Evolutionary conservation across 2,113 vertebrate species (phyloP), one percentile per base, ranked within the genome.

Genomic region (Paradoxurus hermaphroditus): DNA sequence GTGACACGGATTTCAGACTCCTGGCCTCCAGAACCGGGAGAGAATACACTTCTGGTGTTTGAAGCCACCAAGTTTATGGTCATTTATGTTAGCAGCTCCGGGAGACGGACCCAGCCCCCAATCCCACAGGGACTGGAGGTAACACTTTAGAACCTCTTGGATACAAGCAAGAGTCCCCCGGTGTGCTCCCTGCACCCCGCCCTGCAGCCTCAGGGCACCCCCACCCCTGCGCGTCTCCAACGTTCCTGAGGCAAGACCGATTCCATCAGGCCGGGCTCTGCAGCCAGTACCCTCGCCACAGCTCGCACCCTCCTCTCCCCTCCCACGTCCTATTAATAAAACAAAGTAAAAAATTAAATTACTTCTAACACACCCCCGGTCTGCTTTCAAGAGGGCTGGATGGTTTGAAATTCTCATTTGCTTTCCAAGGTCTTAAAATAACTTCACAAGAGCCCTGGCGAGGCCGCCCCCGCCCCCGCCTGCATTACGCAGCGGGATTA

Each of bases 391-490:
- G 86, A 94, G 82, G 39, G 39, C 62, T n/a, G 75, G 91, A 82
- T 93, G 85, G 97, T 78, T 89, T 88, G 86, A 96, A 96, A 96
- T 93, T 96, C 97, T 93, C 78, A 96, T 93, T 92, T 93, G 88
- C 93, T 96, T 95, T 97, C 93, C 95, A 82, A 93, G 63, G 81
- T 87, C 96, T 97, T 96, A 92, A 97, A 97, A 97, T 97, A 90
- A 97, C 97, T 90, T 90, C 85, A 65, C 49, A 72, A 72, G 94
- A 93, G 79, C 83, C 65, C 67, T 34, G 36, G 73, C 56, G 19
- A 59, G 1, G 5, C 34, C 2, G 0, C 41, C 90, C 51, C 39
- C 9, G 3, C 2, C 75, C 56, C 93, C 1, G 34, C 63, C 51
- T 7, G 39, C 16, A 9, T 41, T 51, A 14, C 92, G 11, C 15